Base-by-base conservation (phyloP, 2,888 invertebrate genomes). In the Orthonevra nobilis region DNA sequence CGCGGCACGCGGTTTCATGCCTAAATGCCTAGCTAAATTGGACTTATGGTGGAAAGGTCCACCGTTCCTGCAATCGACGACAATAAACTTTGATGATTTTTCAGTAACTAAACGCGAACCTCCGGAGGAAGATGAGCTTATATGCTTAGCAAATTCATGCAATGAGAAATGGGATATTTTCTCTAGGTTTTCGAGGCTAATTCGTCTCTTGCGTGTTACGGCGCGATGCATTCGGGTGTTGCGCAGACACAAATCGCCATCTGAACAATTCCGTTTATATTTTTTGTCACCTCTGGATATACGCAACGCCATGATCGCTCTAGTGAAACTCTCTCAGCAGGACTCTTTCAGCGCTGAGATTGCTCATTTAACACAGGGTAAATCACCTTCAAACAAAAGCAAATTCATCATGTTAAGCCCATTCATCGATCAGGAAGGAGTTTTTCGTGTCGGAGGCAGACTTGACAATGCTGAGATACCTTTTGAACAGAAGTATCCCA, bases 391-490 rank as follows among this genome's bases (percentile, higher is more conserved):
- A 15, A 17, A 1, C 1, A 70, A 46, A 28, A 42, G 68, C 10
- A 79, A 73, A 12, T 50, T 75, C n/a, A 1, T 30, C 2, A 2
- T 32, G 1, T 50, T 83, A 20, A 26, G 26, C 10, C 81, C 81
- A 3, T 83, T 82, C 36, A 63, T 81, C 6, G 81, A 81, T 15
- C 15, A 48, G 1, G 9, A 44, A 12, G 73, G 77, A 2, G n/a
- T 81, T 0, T 7, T 82, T 7, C 66, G 81, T 19, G 81, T 81
- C n/a, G 81, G 81, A 17, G 81, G 81, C 6, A 70, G 82, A 52
- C 20, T 77, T 4, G 44, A 58, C 0, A 82, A 82, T 5, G 69
- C 81, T 9, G 32, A 40, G 3, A 42, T 82, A 2, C 36, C 38
- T 2, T 81, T 74, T 17, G 58, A 73, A 26, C 70, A 75, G 14